These are phyloP conservation scores for Muscicapa comitata DNA, from an alignment of 2,797 vertebrate genomes.

Conservation along the genomic window DNA sequence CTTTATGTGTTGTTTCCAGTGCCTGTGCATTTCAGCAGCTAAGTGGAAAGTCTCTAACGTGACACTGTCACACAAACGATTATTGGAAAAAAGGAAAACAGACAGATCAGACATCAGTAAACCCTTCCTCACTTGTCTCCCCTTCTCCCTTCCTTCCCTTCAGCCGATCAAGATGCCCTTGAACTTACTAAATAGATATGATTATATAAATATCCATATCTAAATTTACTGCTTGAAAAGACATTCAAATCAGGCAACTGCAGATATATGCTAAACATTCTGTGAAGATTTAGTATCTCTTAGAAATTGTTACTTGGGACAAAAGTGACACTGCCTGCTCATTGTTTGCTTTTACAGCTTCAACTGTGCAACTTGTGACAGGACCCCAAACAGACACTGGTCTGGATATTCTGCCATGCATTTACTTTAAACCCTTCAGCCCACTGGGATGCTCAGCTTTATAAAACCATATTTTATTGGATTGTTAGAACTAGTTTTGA, in stretches of 20 bases:
- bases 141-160: background rate
- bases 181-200: background rate
- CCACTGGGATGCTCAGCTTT: background rate
- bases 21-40: background rate
- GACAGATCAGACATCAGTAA: background rate
- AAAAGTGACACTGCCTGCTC: background rate
- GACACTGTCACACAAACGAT: background rate
- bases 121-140: background rate
- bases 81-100: background rate
- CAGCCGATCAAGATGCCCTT: background rate
- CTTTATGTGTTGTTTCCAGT: background rate
- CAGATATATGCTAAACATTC: background rate
- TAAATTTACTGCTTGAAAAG: background rate
- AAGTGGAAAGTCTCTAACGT: background rate
- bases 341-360: background rate
- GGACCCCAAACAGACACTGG: background rate
- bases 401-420: background rate
- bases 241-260: background rate
- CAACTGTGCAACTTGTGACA: background rate
- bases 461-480: background rate
- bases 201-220: background rate
- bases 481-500: background rate
- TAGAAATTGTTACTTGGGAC: background rate
- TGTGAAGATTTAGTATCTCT: background rate
- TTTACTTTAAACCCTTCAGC: background rate